Evolutionary conservation across 2,113 vertebrate species (phyloP), one percentile per base, ranked within the genome.

Genomic region (Neofelis nebulosa): DNA sequence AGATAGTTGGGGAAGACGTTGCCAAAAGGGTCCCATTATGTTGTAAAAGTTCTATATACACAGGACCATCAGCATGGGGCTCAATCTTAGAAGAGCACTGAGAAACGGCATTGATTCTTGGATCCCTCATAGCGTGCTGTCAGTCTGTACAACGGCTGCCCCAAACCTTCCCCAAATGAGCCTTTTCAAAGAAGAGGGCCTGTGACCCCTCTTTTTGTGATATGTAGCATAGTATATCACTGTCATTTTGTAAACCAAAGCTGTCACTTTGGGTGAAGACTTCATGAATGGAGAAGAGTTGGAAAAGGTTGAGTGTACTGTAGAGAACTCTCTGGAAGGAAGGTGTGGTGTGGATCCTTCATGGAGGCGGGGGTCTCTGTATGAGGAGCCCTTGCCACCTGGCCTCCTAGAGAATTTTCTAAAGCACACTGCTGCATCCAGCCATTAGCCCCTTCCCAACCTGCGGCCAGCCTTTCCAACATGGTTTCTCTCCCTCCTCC

Each of bases 41-140:
- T 80, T 66, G 18, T 52, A 80, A 87, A 78, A 87, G 38, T 9
- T 81, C 45, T 73, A 68, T 68, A 14, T 66, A 23, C 50, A 25
- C 5, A 19, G 31, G n/a, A 27, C 14, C 19, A 29, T 68, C 29
- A 31, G 27, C 71, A 50, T 27, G 57, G 88, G 41, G 25, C 18
- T 91, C 38, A 15, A 0, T 61, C 69, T 55, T 41, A 52, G 38
- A 36, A 29, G 19, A 61, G 45, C 31, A 48, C 73, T 78, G 57
- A 89, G 78, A 81, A 95, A n/a, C 1, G 0, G 8, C 57, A 52
- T 86, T 5, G 0, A 4, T 18, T 78, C 74, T 94, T 73, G 27
- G 52, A 73, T 19, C n/a, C 7, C 12, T 3, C 38, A 15, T 7
- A 38, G 14, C 21, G 0, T 19, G 0, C 4, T 10, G 9, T 68